Evolutionary conservation across 2,797 vertebrate genomes (phyloP).

Genomic region (Xenops minutus): DNA sequence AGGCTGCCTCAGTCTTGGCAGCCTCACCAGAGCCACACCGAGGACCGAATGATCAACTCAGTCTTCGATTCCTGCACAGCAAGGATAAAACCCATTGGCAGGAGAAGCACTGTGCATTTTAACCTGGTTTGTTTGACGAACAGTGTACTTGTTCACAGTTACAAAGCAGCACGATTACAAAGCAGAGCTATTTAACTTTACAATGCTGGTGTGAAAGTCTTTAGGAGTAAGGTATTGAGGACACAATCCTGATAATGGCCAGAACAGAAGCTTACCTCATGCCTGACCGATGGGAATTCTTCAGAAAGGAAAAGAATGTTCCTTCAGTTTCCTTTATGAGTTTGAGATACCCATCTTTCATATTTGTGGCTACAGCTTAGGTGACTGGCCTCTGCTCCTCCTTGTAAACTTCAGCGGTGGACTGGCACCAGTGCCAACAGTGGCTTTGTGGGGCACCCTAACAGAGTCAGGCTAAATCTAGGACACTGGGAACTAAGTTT

Average conservation of each 20-base stretch:
- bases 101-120: background rate
- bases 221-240: background rate
- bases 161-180: background rate
- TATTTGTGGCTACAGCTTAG: background rate
- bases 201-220: background rate
- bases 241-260: background rate
- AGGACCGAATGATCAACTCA: background rate
- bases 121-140: background rate
- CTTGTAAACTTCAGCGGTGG: background rate
- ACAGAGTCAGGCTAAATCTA: background rate
- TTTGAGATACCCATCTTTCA: background rate
- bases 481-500: background rate
- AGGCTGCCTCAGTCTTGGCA: background rate
- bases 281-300: background rate
- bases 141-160: background rate
- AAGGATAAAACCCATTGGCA: background rate
- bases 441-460: background rate
- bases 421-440: background rate
- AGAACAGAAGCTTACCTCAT: background rate
- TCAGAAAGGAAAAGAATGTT: slow-evolving; percentile 12
- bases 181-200: slow-evolving; percentile 9
- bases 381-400: background rate
- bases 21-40: background rate
- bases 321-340: background rate
- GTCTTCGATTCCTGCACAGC: background rate